Base-by-base conservation (phyloP, 2,888 invertebrate species). In the Parnassius orleans region DNA sequence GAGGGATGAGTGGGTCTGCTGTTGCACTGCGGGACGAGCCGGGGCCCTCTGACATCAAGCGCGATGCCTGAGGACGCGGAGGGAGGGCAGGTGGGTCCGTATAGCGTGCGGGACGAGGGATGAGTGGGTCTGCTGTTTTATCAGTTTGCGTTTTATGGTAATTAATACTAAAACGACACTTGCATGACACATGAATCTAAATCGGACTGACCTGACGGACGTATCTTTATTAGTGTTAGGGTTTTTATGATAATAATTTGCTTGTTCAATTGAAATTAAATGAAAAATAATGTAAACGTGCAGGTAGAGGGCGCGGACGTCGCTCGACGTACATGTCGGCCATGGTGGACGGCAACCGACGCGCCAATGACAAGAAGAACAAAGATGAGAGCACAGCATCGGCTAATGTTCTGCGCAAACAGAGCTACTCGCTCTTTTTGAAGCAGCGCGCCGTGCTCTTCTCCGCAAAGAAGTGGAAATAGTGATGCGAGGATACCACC, bases 41-140 rank as follows among this genome's bases (percentile, higher is more conserved):
- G 15, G 15, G 15, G 15, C 2, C 1, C 15, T 24, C 24, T 24
- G 24, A 24, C 24, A 3, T 24, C 24, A 24, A 24, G 24, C 24
- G 3, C 2, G 24, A 24, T 2, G 2, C 24, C 24, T 24, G 24
- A 24, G 24, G 15, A 15, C 15, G 15, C 15, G 15, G 15, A 24
- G 24, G 15, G 24, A 0, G 24, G 5, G 3, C 24, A 24, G 24
- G 24, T 24, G 24, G 24, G 24, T 24, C 24, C 3, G 3, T 15
- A 15, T 15, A 15, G 15, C 15, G 15, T 15, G 15, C 24, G 3
- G 95, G 80, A 95, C 95, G 44, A 83, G 95, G 66, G 95, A 95
- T 87, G 95, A 95, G 82, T 94, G 94, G 83, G 2, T 33, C 33
- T 19, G 19, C 19, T 19, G 33, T 33, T 33, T 33, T 33, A 33